These are phyloP conservation scores for Actinernus sp. DNA, from an alignment of 92 coral and sea anemone genomes.

Conservation along the genomic window DNA sequence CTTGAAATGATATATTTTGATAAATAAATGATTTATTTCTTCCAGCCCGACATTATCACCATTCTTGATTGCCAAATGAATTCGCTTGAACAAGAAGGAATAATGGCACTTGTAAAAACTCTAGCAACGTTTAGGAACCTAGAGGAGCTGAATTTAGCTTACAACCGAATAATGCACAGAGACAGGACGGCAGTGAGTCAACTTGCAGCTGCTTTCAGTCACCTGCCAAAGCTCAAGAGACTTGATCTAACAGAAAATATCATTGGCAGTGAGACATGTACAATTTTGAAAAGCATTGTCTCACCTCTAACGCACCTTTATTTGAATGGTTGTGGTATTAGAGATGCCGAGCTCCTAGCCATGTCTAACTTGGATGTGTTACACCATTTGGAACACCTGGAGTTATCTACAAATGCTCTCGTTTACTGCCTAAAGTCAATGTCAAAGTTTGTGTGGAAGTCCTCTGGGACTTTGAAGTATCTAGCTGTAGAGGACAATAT, in stretches of 20 bases:
- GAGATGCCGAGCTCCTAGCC: slow-evolving; percentile 34
- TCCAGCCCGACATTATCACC: slow-evolving; percentile 69
- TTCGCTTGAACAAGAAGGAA: slow-evolving; percentile 49
- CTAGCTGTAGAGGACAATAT: slow-evolving; percentile 76
- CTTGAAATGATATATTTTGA: not conserved
- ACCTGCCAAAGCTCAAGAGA: slow-evolving; percentile 54
- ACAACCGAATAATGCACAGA: slow-evolving; percentile 54
- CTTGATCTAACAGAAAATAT: slow-evolving; percentile 75
- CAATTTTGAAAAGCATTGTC: slow-evolving; percentile 41
- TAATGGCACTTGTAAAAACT: slow-evolving; percentile 21
- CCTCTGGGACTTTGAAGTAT: slow-evolving; percentile 47
- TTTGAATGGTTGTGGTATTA: slow-evolving; percentile 76
- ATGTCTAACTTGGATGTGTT: slow-evolving; percentile 43
- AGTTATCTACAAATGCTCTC: slow-evolving; percentile 66
- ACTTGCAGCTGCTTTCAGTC: slow-evolving; percentile 53
- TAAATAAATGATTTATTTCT: too few species aligned
- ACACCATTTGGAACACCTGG: slow-evolving; percentile 59
- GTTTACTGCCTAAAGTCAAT: slow-evolving; percentile 31
- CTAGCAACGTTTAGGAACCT: slow-evolving; percentile 57
- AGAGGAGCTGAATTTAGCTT: slow-evolving; percentile 71
- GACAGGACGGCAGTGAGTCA: slow-evolving; percentile 32
- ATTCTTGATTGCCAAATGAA: slow-evolving; percentile 68
- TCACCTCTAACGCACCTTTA: slow-evolving; percentile 62
- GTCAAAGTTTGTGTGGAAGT: slow-evolving; percentile 55
- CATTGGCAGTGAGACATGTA: slow-evolving; percentile 39